Conservation (phyloP, 2,888 invertebrate genomes). For the Hirtodrosophila histrioides region DNA sequence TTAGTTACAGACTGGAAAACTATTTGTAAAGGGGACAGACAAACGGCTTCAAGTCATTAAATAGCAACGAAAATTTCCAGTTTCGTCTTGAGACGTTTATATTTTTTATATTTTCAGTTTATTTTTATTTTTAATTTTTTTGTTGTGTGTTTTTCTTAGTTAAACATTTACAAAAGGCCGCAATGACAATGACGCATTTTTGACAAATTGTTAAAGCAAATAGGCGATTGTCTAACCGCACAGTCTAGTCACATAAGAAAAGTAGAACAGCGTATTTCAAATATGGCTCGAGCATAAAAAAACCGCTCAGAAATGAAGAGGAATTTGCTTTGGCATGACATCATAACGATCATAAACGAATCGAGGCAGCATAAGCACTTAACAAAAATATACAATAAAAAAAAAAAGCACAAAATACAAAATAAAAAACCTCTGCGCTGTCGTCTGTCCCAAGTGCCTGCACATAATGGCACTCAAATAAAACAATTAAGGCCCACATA, state of each 20-base stretch:
- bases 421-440: slow-evolving; percentile 17
- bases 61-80: slow-evolving; percentile 47
- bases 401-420: slow-evolving; percentile 8
- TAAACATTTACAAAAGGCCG: slow-evolving; percentile 63
- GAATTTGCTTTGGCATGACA: slow-evolving; percentile 73
- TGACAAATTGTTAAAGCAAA: slow-evolving; percentile 70
- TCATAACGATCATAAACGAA: slow-evolving; percentile 66
- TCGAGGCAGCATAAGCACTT: slow-evolving; percentile 65
- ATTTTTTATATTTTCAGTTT: slow-evolving; percentile 12
- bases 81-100: slow-evolving; percentile 34
- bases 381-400: slow-evolving; percentile 28
- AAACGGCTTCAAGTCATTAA: slow-evolving; percentile 28
- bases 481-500: slow-evolving; percentile 76
- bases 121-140: too few species aligned
- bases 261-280: slow-evolving; percentile 69
- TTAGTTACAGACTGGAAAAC: slow-evolving; percentile 27
- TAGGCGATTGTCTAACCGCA: slow-evolving; percentile 64
- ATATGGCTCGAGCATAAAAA: slow-evolving; percentile 48
- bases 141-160: slow-evolving; percentile 22
- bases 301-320: slow-evolving; percentile 52
- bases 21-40: slow-evolving; percentile 31
- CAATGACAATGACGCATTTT: slow-evolving; percentile 70
- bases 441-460: slow-evolving; percentile 64
- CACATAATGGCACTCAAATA: slow-evolving; percentile 79
- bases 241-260: slow-evolving; percentile 55